Percentiles rank a stretch among this genome's conserved stretches.
These are phyloP conservation scores for Nansenia antarctica DNA, from an alignment of 2,113 vertebrate genomes.

Conservation along the genomic window DNA sequence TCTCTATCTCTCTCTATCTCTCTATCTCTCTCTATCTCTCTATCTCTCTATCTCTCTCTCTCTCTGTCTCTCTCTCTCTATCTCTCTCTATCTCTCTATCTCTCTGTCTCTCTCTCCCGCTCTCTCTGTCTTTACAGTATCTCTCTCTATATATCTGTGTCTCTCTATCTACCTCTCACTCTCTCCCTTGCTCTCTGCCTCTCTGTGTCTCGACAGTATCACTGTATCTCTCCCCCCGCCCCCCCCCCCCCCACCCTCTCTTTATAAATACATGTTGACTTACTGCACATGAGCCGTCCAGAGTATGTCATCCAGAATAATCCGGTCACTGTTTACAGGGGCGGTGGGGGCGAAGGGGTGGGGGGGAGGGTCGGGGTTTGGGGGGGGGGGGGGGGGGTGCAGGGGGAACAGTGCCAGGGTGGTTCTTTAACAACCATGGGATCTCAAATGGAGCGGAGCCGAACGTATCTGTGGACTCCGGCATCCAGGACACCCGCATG, in stretches of 20 bases:
- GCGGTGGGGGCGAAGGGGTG: no score
- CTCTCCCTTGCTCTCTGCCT: neutral
- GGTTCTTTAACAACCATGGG: no score
- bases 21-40: neutral
- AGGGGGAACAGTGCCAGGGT: no score
- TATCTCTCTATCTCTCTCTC: neutral
- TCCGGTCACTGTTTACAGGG: no score
- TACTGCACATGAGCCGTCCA: no score
- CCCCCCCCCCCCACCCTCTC: slow-evolving; percentile 33
- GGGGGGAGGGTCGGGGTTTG: no score
- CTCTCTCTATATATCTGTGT: no score
- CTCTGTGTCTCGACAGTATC: slow-evolving; percentile 2
- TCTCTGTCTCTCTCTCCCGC: neutral
- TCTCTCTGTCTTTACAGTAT: neutral
- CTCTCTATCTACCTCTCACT: neutral
- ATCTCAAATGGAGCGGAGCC: no score
- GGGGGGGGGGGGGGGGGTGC: no score
- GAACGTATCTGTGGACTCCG: no score
- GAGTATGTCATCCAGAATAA: no score
- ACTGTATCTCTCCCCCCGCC: slow-evolving; percentile 15
- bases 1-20: neutral
- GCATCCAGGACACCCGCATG: no score
- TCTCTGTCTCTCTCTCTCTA: neutral
- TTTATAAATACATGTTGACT: neutral
- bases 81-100: neutral